Percentiles rank a stretch among this genome's conserved stretches.
Conservation (phyloP, 2,888 invertebrate genomes). For the Drosophila prostipennis region DNA sequence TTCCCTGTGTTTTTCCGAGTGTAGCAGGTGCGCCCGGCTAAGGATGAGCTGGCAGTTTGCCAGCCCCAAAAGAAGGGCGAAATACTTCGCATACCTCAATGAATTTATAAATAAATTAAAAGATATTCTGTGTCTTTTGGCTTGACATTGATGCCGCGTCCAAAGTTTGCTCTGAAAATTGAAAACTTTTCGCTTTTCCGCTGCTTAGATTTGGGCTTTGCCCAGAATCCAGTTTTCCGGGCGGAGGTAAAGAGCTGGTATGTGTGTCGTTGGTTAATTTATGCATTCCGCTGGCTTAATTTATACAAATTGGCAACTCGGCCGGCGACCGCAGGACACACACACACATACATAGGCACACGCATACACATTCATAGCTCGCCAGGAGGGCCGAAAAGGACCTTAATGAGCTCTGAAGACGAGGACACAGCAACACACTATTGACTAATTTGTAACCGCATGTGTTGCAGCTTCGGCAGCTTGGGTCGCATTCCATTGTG, state of each 20-base stretch:
- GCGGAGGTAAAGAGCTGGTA: background rate
- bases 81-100: constrained; percentile 48
- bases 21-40: constrained; percentile 28
- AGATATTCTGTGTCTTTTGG: constrained; percentile 54
- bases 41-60: constrained; percentile 51
- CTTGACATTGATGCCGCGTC: constrained; percentile 52
- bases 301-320: constrained; percentile 68
- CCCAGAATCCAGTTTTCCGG: background rate
- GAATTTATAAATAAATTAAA: constrained; percentile 77
- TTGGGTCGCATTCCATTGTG: constrained; percentile 58
- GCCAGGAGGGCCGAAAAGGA: constrained; percentile 7
- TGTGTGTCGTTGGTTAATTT: constrained; percentile 46
- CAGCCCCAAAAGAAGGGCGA: constrained; percentile 22
- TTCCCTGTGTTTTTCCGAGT: background rate
- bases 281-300: constrained; percentile 62
- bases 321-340: constrained; percentile 35
- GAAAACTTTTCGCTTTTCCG: constrained; percentile 40
- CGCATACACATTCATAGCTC: constrained; percentile 1
- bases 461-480: constrained; percentile 56
- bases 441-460: constrained; percentile 76
- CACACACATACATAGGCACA: background rate
- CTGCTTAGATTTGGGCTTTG: constrained; percentile 34
- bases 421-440: constrained; percentile 49
- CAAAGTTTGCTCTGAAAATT: constrained; percentile 47
- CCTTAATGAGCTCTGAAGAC: constrained; percentile 64